Evolutionary conservation across 1,140 invertebrate species (phyloP), one percentile per base, ranked within the genome.

Genomic region (Drosophila bifasciata): DNA sequence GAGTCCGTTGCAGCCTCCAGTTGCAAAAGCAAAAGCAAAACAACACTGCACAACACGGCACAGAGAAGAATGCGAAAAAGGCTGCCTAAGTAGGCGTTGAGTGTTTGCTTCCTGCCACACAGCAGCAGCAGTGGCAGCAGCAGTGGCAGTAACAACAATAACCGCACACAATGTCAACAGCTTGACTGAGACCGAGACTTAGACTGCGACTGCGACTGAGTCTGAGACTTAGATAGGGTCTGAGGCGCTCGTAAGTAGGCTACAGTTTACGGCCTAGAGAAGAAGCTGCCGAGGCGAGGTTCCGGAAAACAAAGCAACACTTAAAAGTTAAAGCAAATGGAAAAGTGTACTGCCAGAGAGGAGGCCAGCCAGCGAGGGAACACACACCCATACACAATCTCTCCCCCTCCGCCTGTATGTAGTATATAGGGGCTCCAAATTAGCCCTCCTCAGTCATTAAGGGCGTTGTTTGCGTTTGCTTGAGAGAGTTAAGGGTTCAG

Each of bases 31-130:
- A 32, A 11, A 44, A 25, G 13, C 43, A 17, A 72, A 53, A 57
- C 45, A 62, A 77, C 44, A 19, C 23, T 8, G 5, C 17, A 32
- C 21, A 40, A 23, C 23, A 28, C 5, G 16, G 25, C 15, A 9
- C 25, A 32, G 13, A 32, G 13, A 19, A 52, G 21, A 60, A 73
- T 40, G 36, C 44, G 46, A 63, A 59, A 60, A 67, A 56, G 63
- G 63, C 40, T 55, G 55, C 76, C 51, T 60, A 84, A 79, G 79
- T 79, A 69, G 59, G 79, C 79, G 56, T 60, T 66, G 69, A 88
- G 78, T 86, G 83, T 78, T 88, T 88, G 81, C 74, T 86, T 86
- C 83, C 81, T 86, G 81, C 74, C 83, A 56, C 70, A 84, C 73
- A 74, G 59, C 67, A 73, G 58, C 67, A 60, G 28, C 25, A 40